Evolutionary conservation across 1,140 invertebrate species (phyloP).

Genomic region (Drosophila triauraria): DNA sequence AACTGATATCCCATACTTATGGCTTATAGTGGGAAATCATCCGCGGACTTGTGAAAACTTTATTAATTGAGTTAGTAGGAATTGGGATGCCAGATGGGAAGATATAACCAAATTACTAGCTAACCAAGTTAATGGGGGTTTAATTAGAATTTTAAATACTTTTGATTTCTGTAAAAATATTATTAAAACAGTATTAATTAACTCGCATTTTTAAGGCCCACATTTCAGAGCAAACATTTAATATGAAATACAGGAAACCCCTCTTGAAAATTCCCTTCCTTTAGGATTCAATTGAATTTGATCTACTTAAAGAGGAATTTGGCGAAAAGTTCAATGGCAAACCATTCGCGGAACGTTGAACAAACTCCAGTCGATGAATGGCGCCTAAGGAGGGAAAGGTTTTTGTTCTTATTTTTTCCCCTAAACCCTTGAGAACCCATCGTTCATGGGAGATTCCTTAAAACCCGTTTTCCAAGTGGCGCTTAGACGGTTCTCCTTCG

Average conservation of each 20-base stretch:
- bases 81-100: constrained; percentile 14
- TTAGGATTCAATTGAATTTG: constrained; percentile 21
- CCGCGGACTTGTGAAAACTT: constrained; percentile 43
- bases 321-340: constrained; percentile 63
- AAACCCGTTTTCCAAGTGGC: constrained; percentile 75
- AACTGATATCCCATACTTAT: constrained; percentile 36
- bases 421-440: not conserved
- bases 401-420: not conserved
- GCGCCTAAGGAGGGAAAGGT: constrained; percentile 46
- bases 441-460: constrained; percentile 30
- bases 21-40: constrained; percentile 20
- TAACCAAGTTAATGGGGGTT: too few species aligned
- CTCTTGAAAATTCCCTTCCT: not conserved
- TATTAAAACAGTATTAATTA: not conserved
- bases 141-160: not conserved
- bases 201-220: not conserved
- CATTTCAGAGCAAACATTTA: not conserved
- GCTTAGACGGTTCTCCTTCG: constrained; percentile 60
- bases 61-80: constrained; percentile 51
- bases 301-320: constrained; percentile 59
- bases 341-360: constrained; percentile 27
- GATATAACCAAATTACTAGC: constrained; percentile 3
- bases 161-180: not conserved
- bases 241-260: constrained; percentile 14
- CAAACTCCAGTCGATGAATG: constrained; percentile 58